Conservation (phyloP, 2,888 invertebrate species). For the Anoncus sp. region DNA sequence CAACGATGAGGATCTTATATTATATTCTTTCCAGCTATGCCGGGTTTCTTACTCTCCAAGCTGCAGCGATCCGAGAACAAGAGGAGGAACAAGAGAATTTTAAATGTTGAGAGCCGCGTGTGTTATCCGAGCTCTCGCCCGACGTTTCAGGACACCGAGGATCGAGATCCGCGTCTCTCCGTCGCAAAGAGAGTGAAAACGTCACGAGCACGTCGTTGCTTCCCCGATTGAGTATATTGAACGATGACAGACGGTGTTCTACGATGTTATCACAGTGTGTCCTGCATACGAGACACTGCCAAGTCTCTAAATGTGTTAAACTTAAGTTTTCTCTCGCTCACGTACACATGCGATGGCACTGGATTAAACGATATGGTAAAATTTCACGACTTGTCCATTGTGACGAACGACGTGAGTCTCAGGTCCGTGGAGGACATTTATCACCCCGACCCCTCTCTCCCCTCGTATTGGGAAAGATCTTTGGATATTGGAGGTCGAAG, state of each 20-base stretch:
- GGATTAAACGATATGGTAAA: no score
- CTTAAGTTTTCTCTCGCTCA: background rate
- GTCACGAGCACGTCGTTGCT: slow-evolving; percentile 4
- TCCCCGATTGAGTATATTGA: background rate
- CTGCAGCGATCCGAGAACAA: slow-evolving; percentile 2
- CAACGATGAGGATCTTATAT: slow-evolving; percentile 24
- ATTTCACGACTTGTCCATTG: no score
- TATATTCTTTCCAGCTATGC: slow-evolving; percentile 24
- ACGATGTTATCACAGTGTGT: no score
- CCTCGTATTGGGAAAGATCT: background rate
- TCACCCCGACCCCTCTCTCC: background rate
- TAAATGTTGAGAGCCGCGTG: slow-evolving; percentile 24
- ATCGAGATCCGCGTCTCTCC: background rate
- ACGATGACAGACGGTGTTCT: no score
- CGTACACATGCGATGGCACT: no score
- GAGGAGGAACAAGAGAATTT: slow-evolving; percentile 16
- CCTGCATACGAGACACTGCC: no score
- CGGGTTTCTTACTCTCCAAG: slow-evolving; percentile 28
- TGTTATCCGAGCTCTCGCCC: slow-evolving; percentile 39
- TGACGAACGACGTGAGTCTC: no score
- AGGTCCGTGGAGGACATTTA: no score
- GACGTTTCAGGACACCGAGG: slow-evolving; percentile 1
- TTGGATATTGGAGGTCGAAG: background rate
- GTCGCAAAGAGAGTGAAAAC: slow-evolving; percentile 8
- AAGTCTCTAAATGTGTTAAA: background rate